Conservation (phyloP, 2,113 vertebrate species). For the Charina bottae region DNA sequence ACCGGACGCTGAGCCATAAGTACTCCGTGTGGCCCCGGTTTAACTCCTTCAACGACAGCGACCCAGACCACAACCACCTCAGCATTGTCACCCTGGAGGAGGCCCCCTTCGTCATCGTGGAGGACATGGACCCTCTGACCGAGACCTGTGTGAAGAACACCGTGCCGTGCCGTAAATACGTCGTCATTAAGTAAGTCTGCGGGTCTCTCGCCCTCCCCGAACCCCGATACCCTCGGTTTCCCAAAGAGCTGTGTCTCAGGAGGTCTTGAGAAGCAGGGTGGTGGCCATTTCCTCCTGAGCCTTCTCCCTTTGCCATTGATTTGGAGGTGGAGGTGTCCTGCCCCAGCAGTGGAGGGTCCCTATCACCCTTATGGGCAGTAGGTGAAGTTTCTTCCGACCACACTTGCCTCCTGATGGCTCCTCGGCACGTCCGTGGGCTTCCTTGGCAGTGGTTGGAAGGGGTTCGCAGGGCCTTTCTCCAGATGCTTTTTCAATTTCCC, state of each 20-base stretch:
- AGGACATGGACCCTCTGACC: slow-evolving; percentile 93
- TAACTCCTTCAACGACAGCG: slow-evolving; percentile 90
- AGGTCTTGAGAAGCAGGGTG: neutral
- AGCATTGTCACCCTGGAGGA: slow-evolving; percentile 98
- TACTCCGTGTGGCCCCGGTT: slow-evolving; percentile 95
- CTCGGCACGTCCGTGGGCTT: neutral
- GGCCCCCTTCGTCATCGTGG: slow-evolving; percentile 96
- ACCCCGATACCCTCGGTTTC: neutral
- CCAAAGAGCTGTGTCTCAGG: neutral
- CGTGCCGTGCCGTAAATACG: slow-evolving; percentile 92
- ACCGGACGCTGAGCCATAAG: slow-evolving; percentile 89
- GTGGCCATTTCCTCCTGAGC: neutral
- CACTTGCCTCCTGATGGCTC: too few species aligned
- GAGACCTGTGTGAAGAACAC: slow-evolving; percentile 97
- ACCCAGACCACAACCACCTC: slow-evolving; percentile 93
- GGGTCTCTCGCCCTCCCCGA: fast-evolving
- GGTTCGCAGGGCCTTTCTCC: neutral
- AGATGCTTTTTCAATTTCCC: neutral
- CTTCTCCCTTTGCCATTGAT: neutral
- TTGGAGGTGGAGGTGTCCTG: neutral
- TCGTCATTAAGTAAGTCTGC: slow-evolving; percentile 88
- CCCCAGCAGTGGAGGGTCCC: neutral
- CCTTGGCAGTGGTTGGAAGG: neutral
- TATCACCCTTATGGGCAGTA: neutral
- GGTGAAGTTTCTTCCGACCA: neutral